Percentiles rank a stretch among this genome's conserved stretches.
Evolutionary conservation across 92 coral and sea anemone species (phyloP).

Genomic region (Meandrina meandrites): DNA sequence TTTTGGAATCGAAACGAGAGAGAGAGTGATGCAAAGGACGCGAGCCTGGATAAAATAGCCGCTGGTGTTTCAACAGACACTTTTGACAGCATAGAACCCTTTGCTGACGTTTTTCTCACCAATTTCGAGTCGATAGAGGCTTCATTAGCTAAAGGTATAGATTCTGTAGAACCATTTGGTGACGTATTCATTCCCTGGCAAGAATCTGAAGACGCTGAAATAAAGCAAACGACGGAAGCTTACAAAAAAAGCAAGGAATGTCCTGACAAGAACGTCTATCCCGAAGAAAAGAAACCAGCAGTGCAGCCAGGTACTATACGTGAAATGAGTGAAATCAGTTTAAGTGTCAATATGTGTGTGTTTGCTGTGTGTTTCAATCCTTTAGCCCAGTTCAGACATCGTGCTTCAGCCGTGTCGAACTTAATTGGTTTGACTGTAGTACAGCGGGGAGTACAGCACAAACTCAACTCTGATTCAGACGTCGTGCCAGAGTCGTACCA

Average conservation of each 20-base stretch:
- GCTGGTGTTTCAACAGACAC: not conserved
- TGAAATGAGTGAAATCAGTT: not conserved
- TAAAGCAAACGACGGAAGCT: not conserved
- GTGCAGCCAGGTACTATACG: not conserved
- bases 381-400: too few relatives aligned
- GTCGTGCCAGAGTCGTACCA: too few relatives aligned
- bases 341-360: too few relatives aligned
- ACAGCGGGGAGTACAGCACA: too few relatives aligned
- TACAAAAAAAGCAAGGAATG: not conserved
- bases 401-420: too few relatives aligned
- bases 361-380: too few relatives aligned
- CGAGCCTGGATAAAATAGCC: not conserved
- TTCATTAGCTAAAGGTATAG: not conserved
- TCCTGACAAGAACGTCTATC: not conserved
- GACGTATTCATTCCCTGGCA: conserved; percentile 23
- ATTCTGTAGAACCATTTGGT: conserved; percentile 14
- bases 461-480: too few relatives aligned
- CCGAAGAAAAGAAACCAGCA: not conserved
- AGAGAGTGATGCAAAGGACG: not conserved
- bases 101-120: conserved; percentile 13
- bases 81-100: not conserved
- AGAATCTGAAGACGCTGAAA: not conserved
- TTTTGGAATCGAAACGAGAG: not conserved
- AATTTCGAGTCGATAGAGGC: not conserved
- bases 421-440: too few relatives aligned